Evolutionary conservation across 2,888 invertebrate species (phyloP), one percentile per base, ranked within the genome.

Genomic region (Sinodicranocentrus sp.): DNA sequence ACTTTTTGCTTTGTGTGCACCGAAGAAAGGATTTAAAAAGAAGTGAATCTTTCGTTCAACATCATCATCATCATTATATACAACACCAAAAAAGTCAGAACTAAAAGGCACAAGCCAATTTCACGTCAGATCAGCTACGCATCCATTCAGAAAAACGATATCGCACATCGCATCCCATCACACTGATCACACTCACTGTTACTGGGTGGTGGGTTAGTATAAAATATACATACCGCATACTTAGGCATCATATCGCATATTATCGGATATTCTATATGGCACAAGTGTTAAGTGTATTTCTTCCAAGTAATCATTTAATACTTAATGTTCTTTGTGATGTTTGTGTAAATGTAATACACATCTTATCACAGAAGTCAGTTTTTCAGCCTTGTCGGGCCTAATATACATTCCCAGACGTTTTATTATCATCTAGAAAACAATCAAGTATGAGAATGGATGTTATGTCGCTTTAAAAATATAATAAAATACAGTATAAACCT

Each of bases 61-160:
- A 2, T 6, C 6, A 6, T 59, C 10, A 21, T 5, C 23, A 19
- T 59, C 23, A 21, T 25, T 59, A n/a, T 5, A 52, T 52, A n/a
- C 17, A 71, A 71, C 25, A 59, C 72, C 39, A 73, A 61, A 39
- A 59, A 52, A n/a, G 13, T 52, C n/a, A 52, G n/a, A 25, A 59
- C 2, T 13, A 25, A 67, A 68, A 77, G 68, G 68, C 68, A 77
- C 68, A 77, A 77, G 68, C 68, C 77, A 77, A 77, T 77, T 76
- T 77, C 77, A 77, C 68, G 77, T 59, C 68, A 44, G 77, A 77
- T 77, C 77, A 68, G 68, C 68, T 67, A 77, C 77, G 77, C 77
- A 61, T 77, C 48, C 77, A 77, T 77, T 77, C 68, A 70, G 67
- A 79, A 79, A 71, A 61, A 71, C 52, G 71, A 71, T 79, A 79